Evolutionary conservation across 2,113 vertebrate genomes (phyloP).

Genomic region (Natator depressus): DNA sequence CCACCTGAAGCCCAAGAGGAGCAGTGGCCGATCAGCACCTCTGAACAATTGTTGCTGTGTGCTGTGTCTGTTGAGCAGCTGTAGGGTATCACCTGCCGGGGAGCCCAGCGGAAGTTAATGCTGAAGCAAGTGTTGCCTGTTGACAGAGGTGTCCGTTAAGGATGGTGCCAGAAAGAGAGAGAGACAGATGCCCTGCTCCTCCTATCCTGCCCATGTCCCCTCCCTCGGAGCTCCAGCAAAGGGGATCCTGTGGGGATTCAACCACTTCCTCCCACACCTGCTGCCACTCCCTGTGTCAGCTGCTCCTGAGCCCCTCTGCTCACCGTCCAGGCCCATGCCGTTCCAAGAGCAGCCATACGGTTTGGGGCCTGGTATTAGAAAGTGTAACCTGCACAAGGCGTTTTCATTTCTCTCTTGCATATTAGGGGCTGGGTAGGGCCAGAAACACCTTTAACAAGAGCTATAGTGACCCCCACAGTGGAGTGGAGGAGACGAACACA

Average conservation of each 20-base stretch:
- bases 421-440: background rate
- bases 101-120: background rate
- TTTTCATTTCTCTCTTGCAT: background rate
- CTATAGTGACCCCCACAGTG: background rate
- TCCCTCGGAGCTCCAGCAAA: background rate
- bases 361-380: accelerated
- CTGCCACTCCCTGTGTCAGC: background rate
- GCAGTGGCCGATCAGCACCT: background rate
- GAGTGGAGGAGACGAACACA: background rate
- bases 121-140: accelerated
- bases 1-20: accelerated
- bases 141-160: background rate
- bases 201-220: too few relatives aligned
- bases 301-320: background rate
- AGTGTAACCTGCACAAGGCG: background rate
- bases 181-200: background rate
- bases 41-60: background rate
- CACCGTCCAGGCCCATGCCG: background rate
- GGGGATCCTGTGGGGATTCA: background rate
- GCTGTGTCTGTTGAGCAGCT: accelerated
- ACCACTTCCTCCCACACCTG: background rate
- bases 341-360: background rate
- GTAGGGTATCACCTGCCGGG: accelerated
- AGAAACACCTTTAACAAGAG: background rate
- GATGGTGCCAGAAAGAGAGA: background rate